Conservation (phyloP, 1,140 invertebrate species). For the Coenobita brevimanus region DNA sequence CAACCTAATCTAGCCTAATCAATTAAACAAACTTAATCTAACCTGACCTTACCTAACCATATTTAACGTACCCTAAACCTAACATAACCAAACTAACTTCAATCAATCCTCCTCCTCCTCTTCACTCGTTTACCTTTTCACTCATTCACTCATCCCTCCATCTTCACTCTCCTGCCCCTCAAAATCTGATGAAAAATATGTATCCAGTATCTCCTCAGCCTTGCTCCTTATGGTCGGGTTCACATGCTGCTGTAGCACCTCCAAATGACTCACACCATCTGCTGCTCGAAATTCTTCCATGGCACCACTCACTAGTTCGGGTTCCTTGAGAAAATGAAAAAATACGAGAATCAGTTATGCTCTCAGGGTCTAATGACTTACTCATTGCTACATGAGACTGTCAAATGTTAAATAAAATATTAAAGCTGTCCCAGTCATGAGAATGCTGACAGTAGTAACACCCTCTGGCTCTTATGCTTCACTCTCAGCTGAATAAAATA, state of each 20-base stretch:
- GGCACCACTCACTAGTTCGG: background rate
- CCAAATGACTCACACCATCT: slow-evolving; percentile 31
- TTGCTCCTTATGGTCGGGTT: background rate
- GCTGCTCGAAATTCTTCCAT: background rate
- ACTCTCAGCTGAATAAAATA: too few relatives aligned
- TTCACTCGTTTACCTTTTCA: too few relatives aligned
- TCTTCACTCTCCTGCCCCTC: too few relatives aligned
- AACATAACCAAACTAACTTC: too few relatives aligned
- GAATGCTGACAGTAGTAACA: background rate
- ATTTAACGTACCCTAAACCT: too few relatives aligned
- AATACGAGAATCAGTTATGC: background rate
- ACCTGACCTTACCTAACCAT: too few relatives aligned
- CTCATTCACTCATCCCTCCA: background rate
- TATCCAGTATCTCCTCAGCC: slow-evolving; percentile 13
- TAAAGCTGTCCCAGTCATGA: background rate
- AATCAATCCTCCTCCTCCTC: too few relatives aligned
- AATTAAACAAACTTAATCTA: too few relatives aligned
- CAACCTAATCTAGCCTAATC: too few relatives aligned
- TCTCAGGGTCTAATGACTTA: too few relatives aligned
- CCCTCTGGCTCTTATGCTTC: too few relatives aligned
- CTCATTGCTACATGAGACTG: too few relatives aligned
- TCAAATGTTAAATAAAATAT: background rate
- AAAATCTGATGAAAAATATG: background rate
- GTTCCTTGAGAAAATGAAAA: background rate
- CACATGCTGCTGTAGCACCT: slow-evolving; percentile 4